These are phyloP conservation scores for Erythrocercus mccallii DNA, from an alignment of 2,113 vertebrate genomes.

Conservation along the genomic window DNA sequence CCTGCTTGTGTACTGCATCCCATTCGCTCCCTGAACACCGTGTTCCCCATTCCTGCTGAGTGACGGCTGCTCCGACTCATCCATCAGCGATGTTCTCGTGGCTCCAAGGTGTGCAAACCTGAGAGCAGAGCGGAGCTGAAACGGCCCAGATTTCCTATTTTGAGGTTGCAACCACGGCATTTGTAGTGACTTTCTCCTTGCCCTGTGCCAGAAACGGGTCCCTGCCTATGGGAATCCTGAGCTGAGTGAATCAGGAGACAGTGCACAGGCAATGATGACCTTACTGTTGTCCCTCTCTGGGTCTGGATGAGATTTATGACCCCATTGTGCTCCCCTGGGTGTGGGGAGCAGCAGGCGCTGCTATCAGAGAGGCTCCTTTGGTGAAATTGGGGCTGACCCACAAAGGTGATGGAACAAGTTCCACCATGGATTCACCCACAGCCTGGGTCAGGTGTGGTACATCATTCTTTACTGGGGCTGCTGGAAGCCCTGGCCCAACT, in stretches of 20 bases:
- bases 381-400: not conserved
- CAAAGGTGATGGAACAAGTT: not conserved
- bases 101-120: not conserved
- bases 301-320: not conserved
- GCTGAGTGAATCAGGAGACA: not conserved
- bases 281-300: not conserved
- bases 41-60: not conserved
- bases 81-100: not conserved
- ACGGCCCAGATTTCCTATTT: not conserved
- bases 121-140: not conserved
- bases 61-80: not conserved
- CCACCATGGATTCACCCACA: not conserved
- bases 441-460: not conserved
- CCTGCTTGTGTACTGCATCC: not conserved
- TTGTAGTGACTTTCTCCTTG: not conserved
- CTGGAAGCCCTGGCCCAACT: not conserved
- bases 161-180: not conserved
- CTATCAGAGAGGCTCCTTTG: not conserved
- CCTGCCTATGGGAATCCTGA: not conserved
- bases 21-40: not conserved
- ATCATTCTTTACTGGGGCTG: not conserved
- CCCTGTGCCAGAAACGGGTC: not conserved
- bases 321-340: not conserved
- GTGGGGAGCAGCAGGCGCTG: not conserved
- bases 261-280: fast-evolving